Evolutionary conservation across 2,888 invertebrate species (phyloP).

Genomic region (Sympetrum striolatum): DNA sequence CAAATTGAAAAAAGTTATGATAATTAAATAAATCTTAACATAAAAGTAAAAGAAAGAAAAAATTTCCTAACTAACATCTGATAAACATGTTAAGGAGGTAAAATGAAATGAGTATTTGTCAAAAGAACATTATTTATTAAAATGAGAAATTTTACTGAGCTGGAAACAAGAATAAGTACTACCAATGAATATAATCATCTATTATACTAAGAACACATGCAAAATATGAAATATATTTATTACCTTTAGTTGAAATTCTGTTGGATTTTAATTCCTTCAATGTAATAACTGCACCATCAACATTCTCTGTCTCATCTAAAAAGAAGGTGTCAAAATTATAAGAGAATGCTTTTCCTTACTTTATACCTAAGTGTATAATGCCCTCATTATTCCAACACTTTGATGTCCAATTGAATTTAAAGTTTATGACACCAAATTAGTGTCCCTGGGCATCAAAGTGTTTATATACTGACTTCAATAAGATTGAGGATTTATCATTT

Average conservation of each 20-base stretch:
- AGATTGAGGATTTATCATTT: neutral
- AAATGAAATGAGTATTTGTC: no score
- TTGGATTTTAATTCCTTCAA: conserved; percentile 72
- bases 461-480: neutral
- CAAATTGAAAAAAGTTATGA: neutral
- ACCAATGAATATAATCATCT: no score
- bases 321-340: neutral
- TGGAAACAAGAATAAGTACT: no score
- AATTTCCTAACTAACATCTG: no score
- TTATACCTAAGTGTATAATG: no score
- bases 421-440: neutral
- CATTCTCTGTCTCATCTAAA: conserved; percentile 55
- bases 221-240: conserved; percentile 30
- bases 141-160: no score
- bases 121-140: no score
- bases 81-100: no score
- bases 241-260: conserved; percentile 70
- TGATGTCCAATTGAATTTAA: neutral
- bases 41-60: no score
- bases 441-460: neutral
- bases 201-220: no score
- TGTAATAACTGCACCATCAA: conserved; percentile 59
- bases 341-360: neutral
- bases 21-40: no score
- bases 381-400: neutral